Evolutionary conservation across 2,888 invertebrate genomes (phyloP).

Genomic region (Esperia sulphurella): DNA sequence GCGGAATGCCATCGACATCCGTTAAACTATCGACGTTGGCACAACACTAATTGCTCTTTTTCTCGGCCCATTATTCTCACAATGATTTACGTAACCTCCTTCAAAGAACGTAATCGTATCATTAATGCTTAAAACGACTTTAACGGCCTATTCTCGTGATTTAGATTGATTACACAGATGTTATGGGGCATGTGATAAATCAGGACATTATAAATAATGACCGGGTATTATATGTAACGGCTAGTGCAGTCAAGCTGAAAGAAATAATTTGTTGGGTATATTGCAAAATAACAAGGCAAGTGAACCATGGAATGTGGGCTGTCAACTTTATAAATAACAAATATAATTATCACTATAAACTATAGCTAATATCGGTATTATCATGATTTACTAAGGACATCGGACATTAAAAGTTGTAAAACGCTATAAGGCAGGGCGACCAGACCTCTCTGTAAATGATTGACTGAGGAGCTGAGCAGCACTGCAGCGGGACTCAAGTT

Average conservation of each 20-base stretch:
- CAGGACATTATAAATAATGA: background rate
- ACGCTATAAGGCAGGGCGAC: too few species aligned
- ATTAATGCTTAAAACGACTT: constrained; percentile 62
- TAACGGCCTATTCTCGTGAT: constrained; percentile 57
- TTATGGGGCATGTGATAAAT: background rate
- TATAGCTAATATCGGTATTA: too few species aligned
- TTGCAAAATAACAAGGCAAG: too few species aligned
- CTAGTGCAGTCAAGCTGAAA: background rate
- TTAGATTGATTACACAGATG: constrained; percentile 52
- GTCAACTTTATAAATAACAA: background rate
- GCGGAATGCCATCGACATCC: constrained; percentile 73
- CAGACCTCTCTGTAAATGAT: too few species aligned
- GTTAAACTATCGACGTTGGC: constrained; percentile 70
- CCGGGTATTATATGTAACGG: background rate
- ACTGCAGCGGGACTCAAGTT: too few species aligned
- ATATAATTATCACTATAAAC: too few species aligned
- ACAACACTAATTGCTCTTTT: constrained; percentile 76
- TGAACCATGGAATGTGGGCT: too few species aligned
- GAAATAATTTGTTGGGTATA: background rate
- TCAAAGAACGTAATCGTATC: constrained; percentile 52
- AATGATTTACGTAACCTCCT: constrained; percentile 65
- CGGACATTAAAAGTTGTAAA: too few species aligned
- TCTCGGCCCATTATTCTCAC: constrained; percentile 55
- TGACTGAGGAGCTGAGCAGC: too few species aligned
- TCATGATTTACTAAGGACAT: too few species aligned